Conservation (phyloP, 2,797 vertebrate species). For the Cossypha dichroa region DNA sequence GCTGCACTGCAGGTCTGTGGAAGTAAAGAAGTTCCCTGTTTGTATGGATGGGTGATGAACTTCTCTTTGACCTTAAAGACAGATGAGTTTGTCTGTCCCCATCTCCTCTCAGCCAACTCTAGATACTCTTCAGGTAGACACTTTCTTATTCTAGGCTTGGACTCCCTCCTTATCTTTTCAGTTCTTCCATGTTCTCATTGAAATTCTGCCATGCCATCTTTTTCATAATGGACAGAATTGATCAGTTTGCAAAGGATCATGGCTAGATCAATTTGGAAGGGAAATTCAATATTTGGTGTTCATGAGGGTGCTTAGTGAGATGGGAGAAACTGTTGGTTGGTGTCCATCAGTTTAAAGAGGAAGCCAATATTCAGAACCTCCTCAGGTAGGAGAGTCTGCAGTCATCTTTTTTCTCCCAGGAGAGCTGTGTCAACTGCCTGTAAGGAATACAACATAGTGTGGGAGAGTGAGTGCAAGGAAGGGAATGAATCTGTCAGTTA, state of each 20-base stretch:
- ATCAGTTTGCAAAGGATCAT: neutral
- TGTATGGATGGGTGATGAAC: neutral
- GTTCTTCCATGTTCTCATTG: neutral
- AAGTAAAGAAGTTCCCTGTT: neutral
- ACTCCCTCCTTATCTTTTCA: neutral
- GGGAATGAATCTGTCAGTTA: neutral
- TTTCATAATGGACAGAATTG: neutral
- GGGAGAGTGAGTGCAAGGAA: neutral
- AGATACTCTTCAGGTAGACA: accelerated
- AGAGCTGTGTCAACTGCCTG: neutral
- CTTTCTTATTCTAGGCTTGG: neutral
- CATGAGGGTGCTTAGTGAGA: neutral
- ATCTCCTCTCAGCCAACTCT: neutral
- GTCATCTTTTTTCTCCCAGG: neutral
- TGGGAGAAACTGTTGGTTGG: neutral
- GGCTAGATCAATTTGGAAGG: neutral
- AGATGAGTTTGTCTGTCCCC: neutral
- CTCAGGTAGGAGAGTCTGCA: neutral
- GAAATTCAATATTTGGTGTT: neutral
- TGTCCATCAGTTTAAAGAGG: neutral
- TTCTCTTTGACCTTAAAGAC: neutral
- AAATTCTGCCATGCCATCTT: neutral
- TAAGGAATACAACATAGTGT: neutral
- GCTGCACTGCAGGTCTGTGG: neutral
- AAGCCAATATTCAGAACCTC: neutral